Base-by-base conservation (phyloP, 1,140 invertebrate species). In the Pectinophora gossypiella region DNA sequence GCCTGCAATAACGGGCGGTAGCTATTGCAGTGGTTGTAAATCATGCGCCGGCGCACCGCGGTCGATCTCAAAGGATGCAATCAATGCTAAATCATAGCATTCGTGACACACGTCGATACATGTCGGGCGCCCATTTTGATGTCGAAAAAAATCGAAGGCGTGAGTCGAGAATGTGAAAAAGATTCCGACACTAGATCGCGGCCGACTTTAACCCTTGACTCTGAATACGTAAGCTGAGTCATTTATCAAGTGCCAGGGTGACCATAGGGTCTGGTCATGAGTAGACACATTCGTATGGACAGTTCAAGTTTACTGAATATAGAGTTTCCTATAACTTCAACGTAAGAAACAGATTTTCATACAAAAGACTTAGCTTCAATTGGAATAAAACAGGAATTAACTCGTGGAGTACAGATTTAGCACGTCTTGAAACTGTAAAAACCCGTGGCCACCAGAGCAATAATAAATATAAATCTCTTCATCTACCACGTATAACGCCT, bases 401-500 rank as follows among this genome's bases (percentile, higher is more conserved):
- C n/a, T n/a, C n/a, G n/a, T n/a, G n/a, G n/a, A n/a, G n/a, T n/a
- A n/a, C n/a, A n/a, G n/a, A n/a, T n/a, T n/a, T n/a, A n/a, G n/a
- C n/a, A 15, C 36, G 3, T 38, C 10, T 38, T 6, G 4, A 38
- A 13, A 38, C 22, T 5, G 4, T 10, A 23, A 45, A 54, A 54
- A 13, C 38, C 38, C 20, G 42, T 75, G 67, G 69, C 19, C 42
- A 54, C 56, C 60, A 61, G 66, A 77, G 42, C 61, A 56, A 53
- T 77, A 72, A 78, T 73, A 77, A 79, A 81, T 79, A 80, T 82
- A 81, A 79, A 85, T 81, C 73, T 81, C 81, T 86, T 83, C 76
- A 83, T 83, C 72, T 70, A 64, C 64, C 64, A 68, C 62, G 72
- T 66, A 72, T 65, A 67, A 72, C 69, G 70, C 56, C 60, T 73